A percentile compares a stretch with the other conserved stretches of the same genome.
phyloP scores from a whole-genome alignment of 2,888 invertebrate species.

The Eretmocerus hayati region DNA sequence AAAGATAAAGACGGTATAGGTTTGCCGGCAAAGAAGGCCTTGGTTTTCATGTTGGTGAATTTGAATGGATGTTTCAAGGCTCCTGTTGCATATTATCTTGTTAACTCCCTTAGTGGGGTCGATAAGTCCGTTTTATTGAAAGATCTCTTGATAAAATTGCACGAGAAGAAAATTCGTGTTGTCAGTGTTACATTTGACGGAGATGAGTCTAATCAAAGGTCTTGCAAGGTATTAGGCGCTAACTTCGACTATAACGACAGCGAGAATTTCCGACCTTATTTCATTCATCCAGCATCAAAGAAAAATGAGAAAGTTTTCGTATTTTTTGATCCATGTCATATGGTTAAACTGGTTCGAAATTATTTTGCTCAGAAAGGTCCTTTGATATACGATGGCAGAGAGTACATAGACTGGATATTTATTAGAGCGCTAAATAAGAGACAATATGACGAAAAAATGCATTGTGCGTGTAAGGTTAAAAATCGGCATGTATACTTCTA shows the following conservation, averaged over 20 bases:
- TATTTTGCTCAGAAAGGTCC: constrained; percentile 17
- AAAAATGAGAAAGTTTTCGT: constrained; percentile 6
- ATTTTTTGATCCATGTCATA: constrained; percentile 19
- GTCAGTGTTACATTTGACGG: constrained; percentile 9
- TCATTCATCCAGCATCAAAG: neutral
- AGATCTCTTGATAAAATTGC: constrained; percentile 17
- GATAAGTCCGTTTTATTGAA: constrained; percentile 18
- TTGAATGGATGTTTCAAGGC: constrained; percentile 21
- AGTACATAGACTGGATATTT: constrained; percentile 24
- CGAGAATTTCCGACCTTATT: neutral
- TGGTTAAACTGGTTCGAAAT: constrained; percentile 15
- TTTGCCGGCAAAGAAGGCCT: constrained; percentile 6
- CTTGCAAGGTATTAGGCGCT: constrained; percentile 15
- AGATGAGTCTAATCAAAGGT: constrained; percentile 6
- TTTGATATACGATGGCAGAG: constrained; percentile 16
- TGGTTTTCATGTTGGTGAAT: constrained; percentile 18
- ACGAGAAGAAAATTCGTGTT: too few species aligned
- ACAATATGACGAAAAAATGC: constrained; percentile 26
- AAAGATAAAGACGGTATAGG: neutral
- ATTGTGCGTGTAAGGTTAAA: constrained; percentile 26
- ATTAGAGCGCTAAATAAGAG: constrained; percentile 23
- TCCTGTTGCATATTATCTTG: constrained; percentile 20
- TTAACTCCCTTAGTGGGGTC: constrained; percentile 14
- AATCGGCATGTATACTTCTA: constrained; percentile 22
- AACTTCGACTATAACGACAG: neutral